phyloP scores from a whole-genome alignment of 2,113 vertebrate genomes.

The Conger conger region DNA sequence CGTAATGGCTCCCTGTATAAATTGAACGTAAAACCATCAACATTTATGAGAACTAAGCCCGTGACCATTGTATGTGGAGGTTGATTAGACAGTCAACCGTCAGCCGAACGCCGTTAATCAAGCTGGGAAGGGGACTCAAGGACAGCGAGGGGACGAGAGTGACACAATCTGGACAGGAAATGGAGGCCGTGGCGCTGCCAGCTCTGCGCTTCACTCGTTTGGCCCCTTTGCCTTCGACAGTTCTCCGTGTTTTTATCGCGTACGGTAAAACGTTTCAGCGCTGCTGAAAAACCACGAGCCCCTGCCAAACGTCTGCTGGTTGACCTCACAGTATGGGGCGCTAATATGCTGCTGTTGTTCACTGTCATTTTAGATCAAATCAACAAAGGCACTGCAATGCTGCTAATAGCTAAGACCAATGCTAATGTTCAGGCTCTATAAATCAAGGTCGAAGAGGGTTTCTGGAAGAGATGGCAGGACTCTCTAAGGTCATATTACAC shows the following conservation, averaged over 20 bases:
- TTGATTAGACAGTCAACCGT: not conserved
- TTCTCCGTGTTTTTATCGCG: not conserved
- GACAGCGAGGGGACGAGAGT: not conserved
- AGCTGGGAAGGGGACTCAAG: not conserved
- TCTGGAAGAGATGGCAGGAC: not conserved
- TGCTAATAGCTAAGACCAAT: not conserved
- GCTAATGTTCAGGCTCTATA: not conserved
- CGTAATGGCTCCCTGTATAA: not conserved
- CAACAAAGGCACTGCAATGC: not conserved
- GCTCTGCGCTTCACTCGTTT: not conserved
- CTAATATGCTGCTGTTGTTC: not conserved
- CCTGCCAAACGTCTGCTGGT: not conserved
- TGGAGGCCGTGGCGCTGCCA: not conserved
- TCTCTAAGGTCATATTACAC: not conserved
- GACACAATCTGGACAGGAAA: not conserved
- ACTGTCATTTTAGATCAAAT: not conserved
- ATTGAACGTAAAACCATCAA: not conserved
- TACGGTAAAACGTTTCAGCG: not conserved
- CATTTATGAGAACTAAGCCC: not conserved
- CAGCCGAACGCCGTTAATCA: not conserved
- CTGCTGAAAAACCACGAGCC: not conserved
- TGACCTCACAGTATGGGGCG: not conserved
- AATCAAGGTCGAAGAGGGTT: slow-evolving; percentile 7
- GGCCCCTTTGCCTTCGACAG: not conserved
- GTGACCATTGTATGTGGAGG: not conserved